phyloP scores from a whole-genome alignment of 1,140 invertebrate genomes.

The Ceratitis capitata region DNA sequence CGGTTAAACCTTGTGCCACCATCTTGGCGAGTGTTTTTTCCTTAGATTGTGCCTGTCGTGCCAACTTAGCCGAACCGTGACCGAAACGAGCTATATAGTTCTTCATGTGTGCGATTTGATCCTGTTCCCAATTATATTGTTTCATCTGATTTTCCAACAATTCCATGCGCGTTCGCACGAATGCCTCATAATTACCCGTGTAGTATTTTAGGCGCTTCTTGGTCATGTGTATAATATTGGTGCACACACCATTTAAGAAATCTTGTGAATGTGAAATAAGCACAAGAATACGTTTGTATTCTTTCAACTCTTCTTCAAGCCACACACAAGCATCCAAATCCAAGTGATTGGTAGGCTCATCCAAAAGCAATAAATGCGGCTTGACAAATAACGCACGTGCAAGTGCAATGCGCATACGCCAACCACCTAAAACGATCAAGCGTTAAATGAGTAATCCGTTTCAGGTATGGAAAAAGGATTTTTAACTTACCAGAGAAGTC shows the following conservation, averaged over 20 bases:
- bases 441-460: neutral
- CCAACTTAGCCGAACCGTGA: constrained; percentile 98
- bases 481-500: constrained; percentile 82
- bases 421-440: constrained; percentile 73
- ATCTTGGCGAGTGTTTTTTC: constrained; percentile 99
- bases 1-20: constrained; percentile 96
- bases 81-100: constrained; percentile 99
- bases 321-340: constrained; percentile 99
- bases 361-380: constrained; percentile 92
- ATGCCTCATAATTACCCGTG: constrained; percentile 96
- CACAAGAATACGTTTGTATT: constrained; percentile 96
- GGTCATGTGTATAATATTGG: constrained; percentile 97
- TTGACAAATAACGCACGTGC: constrained; percentile 91
- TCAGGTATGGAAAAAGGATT: neutral
- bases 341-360: constrained; percentile 98
- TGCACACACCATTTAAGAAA: constrained; percentile 99
- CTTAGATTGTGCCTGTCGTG: constrained; percentile 98
- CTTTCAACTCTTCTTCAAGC: constrained; percentile 97
- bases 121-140: constrained; percentile 99
- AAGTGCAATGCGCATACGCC: constrained; percentile 99
- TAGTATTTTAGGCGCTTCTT: constrained; percentile 95
- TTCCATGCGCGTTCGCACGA: constrained; percentile 91
- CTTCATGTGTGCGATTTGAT: constrained; percentile 99
- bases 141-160: constrained; percentile 98
- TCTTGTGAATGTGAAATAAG: constrained; percentile 99